Evolutionary conservation across 1,140 invertebrate species (phyloP), one percentile per base, ranked within the genome.

Genomic region (Psix sp.): DNA sequence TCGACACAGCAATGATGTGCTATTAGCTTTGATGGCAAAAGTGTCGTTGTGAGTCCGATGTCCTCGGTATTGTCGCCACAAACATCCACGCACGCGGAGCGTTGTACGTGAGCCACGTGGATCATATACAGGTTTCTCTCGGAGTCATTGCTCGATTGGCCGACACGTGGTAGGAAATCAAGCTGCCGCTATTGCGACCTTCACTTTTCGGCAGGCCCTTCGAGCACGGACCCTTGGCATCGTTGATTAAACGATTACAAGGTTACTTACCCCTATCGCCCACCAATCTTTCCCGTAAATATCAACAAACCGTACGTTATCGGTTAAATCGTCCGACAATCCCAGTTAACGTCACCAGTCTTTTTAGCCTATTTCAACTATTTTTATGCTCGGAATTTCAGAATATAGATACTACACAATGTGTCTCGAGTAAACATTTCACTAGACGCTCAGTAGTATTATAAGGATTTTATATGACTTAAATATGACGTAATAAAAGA

Each of bases 121-220:
- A 74, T 48, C 54, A 46, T 56, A 76, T 76, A 67, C 74, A 76
- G 62, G 74, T 76, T 76, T 76, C 73, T 45, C 36, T 60, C 48
- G 60, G 49, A 66, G 73, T 76, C 73, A 71, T 66, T 62, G 73
- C 66, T 66, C 66, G 57, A 39, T 35, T 60, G 39, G 35, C 46
- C 56, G 73, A 71, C 66, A 76, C 73, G 73, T 76, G 73, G 73
- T 75, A 70, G 42, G 60, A 70, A 70, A 70, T 70, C 73, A 62
- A 59, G 59, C 45, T 49, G 51, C 43, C 51, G 46, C 38, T 51
- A 21, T 11, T 31, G 29, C 42, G 51, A 46, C 46, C 65, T 68
- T 66, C 59, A 42, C 43, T 60, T 75, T 75, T 70, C 52, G 72
- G 54, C 52, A 63, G 46, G 15, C 11, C 42, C 18, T 38, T 21